These are phyloP conservation scores for Bombus turneri DNA, from an alignment of 1,140 invertebrate species.

Conservation along the genomic window DNA sequence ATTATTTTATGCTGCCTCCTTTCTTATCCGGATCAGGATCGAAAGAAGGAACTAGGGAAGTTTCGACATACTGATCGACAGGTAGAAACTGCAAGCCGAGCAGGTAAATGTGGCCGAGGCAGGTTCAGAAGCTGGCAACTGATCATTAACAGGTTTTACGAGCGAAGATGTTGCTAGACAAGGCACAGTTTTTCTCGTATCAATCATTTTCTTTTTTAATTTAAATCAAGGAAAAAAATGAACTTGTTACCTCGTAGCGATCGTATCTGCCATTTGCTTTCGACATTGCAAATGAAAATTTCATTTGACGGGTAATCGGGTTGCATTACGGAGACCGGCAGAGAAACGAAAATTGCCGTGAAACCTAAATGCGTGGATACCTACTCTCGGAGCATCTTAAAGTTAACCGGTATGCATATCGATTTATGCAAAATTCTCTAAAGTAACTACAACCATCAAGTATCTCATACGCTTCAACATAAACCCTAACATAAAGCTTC, in stretches of 20 bases:
- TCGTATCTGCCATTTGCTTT: not conserved
- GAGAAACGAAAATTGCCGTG: not conserved
- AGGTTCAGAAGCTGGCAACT: slow-evolving; percentile 30
- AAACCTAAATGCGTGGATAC: not conserved
- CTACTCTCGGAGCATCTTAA: not conserved
- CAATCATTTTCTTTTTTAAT: not conserved
- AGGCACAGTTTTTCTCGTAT: not conserved
- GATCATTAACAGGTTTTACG: slow-evolving; percentile 47
- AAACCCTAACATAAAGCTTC: not conserved
- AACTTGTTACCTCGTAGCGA: not conserved
- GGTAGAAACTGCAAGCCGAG: not conserved
- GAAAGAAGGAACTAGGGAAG: slow-evolving; percentile 25
- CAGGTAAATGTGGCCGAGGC: slow-evolving; percentile 17
- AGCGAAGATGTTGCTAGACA: slow-evolving; percentile 33
- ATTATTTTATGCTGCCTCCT: not conserved
- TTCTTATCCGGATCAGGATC: slow-evolving; percentile 1
- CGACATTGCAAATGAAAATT: not conserved
- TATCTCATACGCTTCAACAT: not conserved
- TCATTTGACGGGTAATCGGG: not conserved
- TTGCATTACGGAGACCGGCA: not conserved
- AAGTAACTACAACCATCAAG: not conserved
- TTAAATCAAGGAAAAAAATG: not conserved
- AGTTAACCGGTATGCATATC: not conserved
- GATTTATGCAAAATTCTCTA: not conserved
- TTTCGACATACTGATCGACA: slow-evolving; percentile 31